Evolutionary conservation across 1,140 invertebrate species (phyloP).

Genomic region (Teleopsis dalmanni): DNA sequence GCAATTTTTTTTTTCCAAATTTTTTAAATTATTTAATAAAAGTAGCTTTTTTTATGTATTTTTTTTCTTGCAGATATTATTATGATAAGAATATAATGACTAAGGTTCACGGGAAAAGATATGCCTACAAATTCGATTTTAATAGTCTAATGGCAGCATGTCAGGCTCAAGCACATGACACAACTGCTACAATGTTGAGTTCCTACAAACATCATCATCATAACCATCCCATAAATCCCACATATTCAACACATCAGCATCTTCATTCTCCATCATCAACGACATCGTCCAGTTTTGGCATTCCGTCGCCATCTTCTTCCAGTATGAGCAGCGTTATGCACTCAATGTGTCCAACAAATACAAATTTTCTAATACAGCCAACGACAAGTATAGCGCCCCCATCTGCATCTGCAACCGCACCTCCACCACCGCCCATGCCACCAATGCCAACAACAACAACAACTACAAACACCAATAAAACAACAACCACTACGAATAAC

Average conservation of each 20-base stretch:
- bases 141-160: conserved; percentile 75
- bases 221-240: conserved; percentile 19
- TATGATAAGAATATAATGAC: conserved; percentile 98
- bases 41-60: neutral
- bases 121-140: conserved; percentile 92
- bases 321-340: conserved; percentile 18
- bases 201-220: conserved; percentile 32
- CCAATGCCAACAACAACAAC: conserved; percentile 17
- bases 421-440: neutral
- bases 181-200: conserved; percentile 32
- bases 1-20: neutral
- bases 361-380: conserved; percentile 8
- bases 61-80: conserved; percentile 70
- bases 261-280: conserved; percentile 23
- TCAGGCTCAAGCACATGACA: conserved; percentile 54
- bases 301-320: conserved; percentile 30
- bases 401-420: neutral
- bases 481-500: neutral
- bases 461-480: neutral
- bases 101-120: conserved; percentile 86
- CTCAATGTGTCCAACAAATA: conserved; percentile 11
- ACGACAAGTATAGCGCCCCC: neutral
- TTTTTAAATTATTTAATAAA: too few species aligned
- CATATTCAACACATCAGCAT: conserved; percentile 13
- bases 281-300: conserved; percentile 30